Evolutionary conservation across 1,140 invertebrate genomes (phyloP).

Genomic region (Drosophila bocqueti): DNA sequence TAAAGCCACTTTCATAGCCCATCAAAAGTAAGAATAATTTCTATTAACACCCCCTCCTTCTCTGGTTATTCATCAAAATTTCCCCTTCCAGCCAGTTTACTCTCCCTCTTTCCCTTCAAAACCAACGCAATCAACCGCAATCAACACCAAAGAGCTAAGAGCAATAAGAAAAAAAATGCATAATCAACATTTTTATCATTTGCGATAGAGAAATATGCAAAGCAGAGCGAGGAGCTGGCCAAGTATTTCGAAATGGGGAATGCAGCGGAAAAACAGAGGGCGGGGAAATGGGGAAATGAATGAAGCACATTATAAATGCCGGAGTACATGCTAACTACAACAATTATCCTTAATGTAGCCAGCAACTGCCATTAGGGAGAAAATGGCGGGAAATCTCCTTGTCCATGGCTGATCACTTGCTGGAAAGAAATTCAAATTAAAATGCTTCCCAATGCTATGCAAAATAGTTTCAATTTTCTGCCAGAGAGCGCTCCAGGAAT

Average conservation of each 20-base stretch:
- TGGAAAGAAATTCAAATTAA: slow-evolving; percentile 81
- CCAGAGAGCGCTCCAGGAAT: slow-evolving; percentile 61
- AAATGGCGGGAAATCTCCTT: slow-evolving; percentile 4
- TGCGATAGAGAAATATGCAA: slow-evolving; percentile 69
- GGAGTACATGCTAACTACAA: slow-evolving; percentile 82
- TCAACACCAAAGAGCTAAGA: slow-evolving; percentile 65
- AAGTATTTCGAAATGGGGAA: slow-evolving; percentile 44
- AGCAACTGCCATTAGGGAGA: slow-evolving; percentile 70
- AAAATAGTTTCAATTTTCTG: slow-evolving; percentile 81
- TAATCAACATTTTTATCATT: slow-evolving; percentile 79
- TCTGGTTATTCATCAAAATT: not conserved
- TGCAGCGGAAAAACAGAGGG: slow-evolving; percentile 13
- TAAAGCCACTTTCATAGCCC: too few species aligned
- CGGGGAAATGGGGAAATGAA: slow-evolving; percentile 53
- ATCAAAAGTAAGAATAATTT: slow-evolving; percentile 5
- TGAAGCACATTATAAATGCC: slow-evolving; percentile 82
- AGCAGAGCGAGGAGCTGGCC: slow-evolving; percentile 37
- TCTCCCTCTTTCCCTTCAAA: not conserved
- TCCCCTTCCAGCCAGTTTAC: not conserved
- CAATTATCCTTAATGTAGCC: slow-evolving; percentile 82
- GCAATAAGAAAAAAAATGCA: slow-evolving; percentile 64
- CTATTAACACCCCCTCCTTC: slow-evolving; percentile 11
- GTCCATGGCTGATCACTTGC: slow-evolving; percentile 70
- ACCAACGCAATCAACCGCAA: slow-evolving; percentile 69
- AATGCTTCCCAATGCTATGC: slow-evolving; percentile 76